Evolutionary conservation across 2,113 vertebrate genomes (phyloP).

Genomic region (Symphodus melops): DNA sequence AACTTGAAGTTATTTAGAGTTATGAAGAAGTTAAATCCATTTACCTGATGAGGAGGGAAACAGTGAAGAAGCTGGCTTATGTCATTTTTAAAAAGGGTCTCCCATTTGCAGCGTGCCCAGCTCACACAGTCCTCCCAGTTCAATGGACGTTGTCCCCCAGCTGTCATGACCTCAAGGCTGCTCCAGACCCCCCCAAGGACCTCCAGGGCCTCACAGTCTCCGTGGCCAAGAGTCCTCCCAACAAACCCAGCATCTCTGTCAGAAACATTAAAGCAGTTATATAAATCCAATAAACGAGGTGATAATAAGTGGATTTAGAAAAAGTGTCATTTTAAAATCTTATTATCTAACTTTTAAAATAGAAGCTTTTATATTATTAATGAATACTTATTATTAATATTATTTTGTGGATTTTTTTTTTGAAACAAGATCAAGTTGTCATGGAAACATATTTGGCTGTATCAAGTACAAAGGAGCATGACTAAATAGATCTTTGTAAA

Average conservation of each 20-base stretch:
- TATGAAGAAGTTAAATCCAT: background rate
- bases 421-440: constrained; percentile 10
- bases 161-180: constrained; percentile 62
- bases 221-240: constrained; percentile 56
- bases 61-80: constrained; percentile 84
- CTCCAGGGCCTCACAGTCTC: constrained; percentile 74
- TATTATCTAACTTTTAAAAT: background rate
- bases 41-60: constrained; percentile 81
- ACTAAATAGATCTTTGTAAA: constrained; percentile 19
- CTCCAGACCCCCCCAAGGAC: constrained; percentile 73
- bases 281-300: background rate
- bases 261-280: constrained; percentile 18
- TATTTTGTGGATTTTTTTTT: background rate
- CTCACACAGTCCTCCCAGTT: constrained; percentile 83
- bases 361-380: no score
- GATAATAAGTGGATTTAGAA: constrained; percentile 6
- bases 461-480: constrained; percentile 15
- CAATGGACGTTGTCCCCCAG: constrained; percentile 66
- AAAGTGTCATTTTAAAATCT: background rate
- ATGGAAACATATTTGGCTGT: constrained; percentile 9
- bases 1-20: background rate
- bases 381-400: no score
- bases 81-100: constrained; percentile 79
- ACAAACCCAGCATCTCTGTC: constrained; percentile 80
- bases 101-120: constrained; percentile 86